Conservation (phyloP, 1,140 invertebrate species). For the Drosophila paulistorum region DNA sequence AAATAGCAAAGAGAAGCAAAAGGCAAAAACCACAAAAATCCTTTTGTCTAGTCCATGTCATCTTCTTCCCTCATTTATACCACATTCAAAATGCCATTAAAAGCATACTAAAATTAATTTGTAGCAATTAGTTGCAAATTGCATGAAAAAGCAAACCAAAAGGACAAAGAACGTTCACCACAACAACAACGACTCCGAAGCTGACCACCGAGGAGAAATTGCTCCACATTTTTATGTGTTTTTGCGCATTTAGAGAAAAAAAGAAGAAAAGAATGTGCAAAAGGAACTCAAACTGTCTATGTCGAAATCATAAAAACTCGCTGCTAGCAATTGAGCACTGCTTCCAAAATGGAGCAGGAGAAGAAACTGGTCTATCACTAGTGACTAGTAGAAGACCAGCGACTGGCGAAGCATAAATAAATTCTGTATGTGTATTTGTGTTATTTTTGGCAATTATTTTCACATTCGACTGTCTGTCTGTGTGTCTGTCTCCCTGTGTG, state of each 20-base stretch:
- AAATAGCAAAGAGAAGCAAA: conserved; percentile 38
- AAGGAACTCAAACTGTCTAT: conserved; percentile 48
- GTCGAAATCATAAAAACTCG: conserved; percentile 73
- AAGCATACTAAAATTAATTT: conserved; percentile 81
- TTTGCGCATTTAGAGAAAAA: conserved; percentile 65
- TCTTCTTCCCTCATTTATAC: conserved; percentile 55
- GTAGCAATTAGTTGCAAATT: conserved; percentile 81
- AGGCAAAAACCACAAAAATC: conserved; percentile 63
- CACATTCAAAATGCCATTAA: conserved; percentile 81
- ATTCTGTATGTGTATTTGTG: conserved; percentile 46
- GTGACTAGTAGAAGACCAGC: not conserved
- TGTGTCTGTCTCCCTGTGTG: conserved; percentile 32
- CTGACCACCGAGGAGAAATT: conserved; percentile 56
- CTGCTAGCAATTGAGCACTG: conserved; percentile 47
- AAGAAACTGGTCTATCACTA: not conserved
- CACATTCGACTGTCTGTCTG: conserved; percentile 70
- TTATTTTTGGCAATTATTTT: conserved; percentile 81
- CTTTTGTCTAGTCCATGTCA: conserved; percentile 58
- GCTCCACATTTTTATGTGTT: conserved; percentile 80
- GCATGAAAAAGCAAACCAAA: conserved; percentile 60
- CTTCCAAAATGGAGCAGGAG: not conserved
- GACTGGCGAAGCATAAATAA: conserved; percentile 72
- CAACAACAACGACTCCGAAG: conserved; percentile 10
- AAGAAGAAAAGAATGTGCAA: not conserved
- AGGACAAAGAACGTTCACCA: conserved; percentile 13